Evolutionary conservation across 2,888 invertebrate species (phyloP).

Genomic region (Monopis laevigella): DNA sequence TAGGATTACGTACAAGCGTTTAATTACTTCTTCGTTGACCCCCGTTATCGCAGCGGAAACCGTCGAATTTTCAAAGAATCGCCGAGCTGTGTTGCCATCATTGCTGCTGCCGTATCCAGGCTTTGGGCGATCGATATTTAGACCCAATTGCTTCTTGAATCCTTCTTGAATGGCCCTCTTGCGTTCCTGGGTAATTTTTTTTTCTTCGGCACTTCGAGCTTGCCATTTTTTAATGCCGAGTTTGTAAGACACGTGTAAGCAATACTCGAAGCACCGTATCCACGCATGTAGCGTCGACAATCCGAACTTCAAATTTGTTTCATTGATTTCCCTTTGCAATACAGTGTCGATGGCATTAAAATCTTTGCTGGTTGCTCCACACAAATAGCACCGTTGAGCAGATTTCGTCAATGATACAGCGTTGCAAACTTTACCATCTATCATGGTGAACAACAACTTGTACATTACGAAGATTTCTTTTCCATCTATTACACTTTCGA

Average conservation of each 20-base stretch:
- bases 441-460: slow-evolving; percentile 20
- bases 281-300: background rate
- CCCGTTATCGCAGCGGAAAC: slow-evolving; percentile 11
- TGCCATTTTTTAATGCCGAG: slow-evolving; percentile 20
- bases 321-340: background rate
- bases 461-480: slow-evolving; percentile 14
- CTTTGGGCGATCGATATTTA: slow-evolving; percentile 23
- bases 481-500: too few relatives aligned
- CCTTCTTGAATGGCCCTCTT: background rate
- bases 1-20: slow-evolving; percentile 14
- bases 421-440: slow-evolving; percentile 23
- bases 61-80: slow-evolving; percentile 14
- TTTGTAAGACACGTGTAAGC: background rate
- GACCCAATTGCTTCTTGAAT: slow-evolving; percentile 15
- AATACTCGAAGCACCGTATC: background rate
- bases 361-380: background rate
- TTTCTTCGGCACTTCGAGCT: too few relatives aligned
- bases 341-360: background rate
- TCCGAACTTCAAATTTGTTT: background rate
- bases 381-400: slow-evolving; percentile 16
- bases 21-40: slow-evolving; percentile 13
- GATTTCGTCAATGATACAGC: slow-evolving; percentile 18
- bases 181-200: too few relatives aligned
- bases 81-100: slow-evolving; percentile 15
- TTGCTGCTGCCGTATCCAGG: slow-evolving; percentile 5